Evolutionary conservation across 2,888 invertebrate species (phyloP).

Genomic region (Exocentrus adspersus): DNA sequence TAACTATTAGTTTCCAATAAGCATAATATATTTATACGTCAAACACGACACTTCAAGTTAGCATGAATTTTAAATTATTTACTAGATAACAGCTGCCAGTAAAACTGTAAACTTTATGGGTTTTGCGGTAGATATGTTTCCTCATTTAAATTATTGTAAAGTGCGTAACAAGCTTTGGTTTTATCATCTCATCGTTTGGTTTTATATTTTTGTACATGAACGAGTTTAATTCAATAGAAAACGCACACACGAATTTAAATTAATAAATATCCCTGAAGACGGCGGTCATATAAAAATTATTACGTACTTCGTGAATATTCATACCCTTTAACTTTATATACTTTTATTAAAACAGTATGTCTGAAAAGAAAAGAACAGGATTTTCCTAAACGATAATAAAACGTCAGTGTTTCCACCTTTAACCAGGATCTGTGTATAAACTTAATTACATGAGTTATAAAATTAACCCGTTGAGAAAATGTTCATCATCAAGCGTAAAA

Average conservation of each 20-base stretch:
- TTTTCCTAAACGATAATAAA: constrained; percentile 4
- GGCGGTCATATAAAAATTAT: neutral
- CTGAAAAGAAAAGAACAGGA: neutral
- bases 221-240: too few relatives aligned
- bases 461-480: too few relatives aligned
- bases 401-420: neutral
- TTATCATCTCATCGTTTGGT: too few relatives aligned
- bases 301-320: neutral
- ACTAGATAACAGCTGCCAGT: neutral
- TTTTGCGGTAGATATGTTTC: too few relatives aligned
- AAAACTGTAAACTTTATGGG: neutral
- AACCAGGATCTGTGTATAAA: neutral
- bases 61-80: neutral
- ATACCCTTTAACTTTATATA: neutral
- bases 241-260: too few relatives aligned
- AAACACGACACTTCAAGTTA: neutral
- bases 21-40: neutral
- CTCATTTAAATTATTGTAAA: too few relatives aligned
- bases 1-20: neutral
- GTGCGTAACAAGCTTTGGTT: too few relatives aligned
- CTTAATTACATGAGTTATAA: too few relatives aligned
- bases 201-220: too few relatives aligned
- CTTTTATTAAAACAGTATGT: neutral
- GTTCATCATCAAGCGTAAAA: too few relatives aligned
- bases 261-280: too few relatives aligned